phyloP scores from a whole-genome alignment of 2,797 vertebrate species.

The Pseudochromis fuscus region DNA sequence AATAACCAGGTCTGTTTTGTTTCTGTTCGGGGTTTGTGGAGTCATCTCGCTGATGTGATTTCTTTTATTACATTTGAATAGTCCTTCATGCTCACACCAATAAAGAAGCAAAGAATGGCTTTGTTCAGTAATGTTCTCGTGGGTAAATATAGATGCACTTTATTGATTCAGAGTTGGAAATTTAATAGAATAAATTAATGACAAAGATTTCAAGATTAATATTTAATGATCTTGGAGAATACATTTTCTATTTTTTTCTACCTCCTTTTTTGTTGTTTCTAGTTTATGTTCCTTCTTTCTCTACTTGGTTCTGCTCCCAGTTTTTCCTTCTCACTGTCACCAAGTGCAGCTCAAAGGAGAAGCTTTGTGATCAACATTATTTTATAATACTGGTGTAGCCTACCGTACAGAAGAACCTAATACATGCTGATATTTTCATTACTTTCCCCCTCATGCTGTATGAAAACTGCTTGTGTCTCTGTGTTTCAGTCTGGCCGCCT shows the following conservation, averaged over 20 bases:
- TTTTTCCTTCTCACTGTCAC: not conserved
- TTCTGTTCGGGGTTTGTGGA: conserved; percentile 21
- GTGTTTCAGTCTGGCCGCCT: conserved; percentile 90
- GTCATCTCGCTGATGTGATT: conserved; percentile 18
- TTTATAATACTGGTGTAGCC: not conserved
- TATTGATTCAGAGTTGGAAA: too few relatives aligned
- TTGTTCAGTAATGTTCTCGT: not conserved
- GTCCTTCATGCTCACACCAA: conserved; percentile 12
- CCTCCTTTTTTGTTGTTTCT: too few relatives aligned
- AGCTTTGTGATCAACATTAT: too few relatives aligned
- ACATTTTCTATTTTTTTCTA: too few relatives aligned
- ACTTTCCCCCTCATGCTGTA: not conserved
- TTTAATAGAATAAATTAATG: too few relatives aligned
- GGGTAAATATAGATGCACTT: not conserved
- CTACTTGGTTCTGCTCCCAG: not conserved
- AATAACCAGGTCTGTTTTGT: conserved; percentile 39
- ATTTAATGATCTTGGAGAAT: too few relatives aligned
- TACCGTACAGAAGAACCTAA: not conserved
- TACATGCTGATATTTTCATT: not conserved
- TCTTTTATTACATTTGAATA: not conserved
- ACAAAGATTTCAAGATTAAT: too few relatives aligned
- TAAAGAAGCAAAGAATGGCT: not conserved
- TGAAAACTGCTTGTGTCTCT: not conserved
- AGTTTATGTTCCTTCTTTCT: not conserved
- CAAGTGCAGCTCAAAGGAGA: too few relatives aligned